Evolutionary conservation across 2,888 invertebrate genomes (phyloP), one percentile per base, ranked within the genome.

Genomic region (Drosophila multiciliata): DNA sequence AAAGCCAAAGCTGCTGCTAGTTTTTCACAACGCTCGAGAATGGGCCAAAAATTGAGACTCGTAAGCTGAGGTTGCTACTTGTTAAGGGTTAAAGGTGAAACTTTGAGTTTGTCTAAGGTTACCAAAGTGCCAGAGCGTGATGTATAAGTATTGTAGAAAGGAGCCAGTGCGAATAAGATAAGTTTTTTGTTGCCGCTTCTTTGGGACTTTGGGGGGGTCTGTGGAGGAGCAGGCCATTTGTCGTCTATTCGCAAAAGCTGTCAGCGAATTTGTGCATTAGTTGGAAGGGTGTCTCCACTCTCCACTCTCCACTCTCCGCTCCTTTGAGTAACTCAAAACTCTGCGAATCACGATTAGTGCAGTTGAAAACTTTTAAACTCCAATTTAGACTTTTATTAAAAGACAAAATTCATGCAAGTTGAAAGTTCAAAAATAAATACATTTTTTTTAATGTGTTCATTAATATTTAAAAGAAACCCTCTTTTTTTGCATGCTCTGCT

Each of bases 1-100:
- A 80, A 86, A 80, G 80, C 83, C 83, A 82, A 85, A 85, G 80
- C 80, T 69, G 54, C 42, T 73, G 60, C 70, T 79, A 63, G 69
- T 80, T 81, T 66, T 70, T 57, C 63, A 65, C 38, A 53, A 53
- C 59, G 55, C 61, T 52, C 49, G 20, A 40, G 72, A 74, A 75
- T 71, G 72, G 72, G 57, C 73, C 65, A 77, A 81, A 80, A 78
- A 81, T 77, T 72, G 82, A 69, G 79, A 82, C 69, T 76, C 60
- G 74, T 81, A 73, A 82, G 80, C 80, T 80, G 80, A 80, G 80
- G 73, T 75, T 77, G 75, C 82, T 52, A 68, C 75, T 82, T 82
- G 73, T 73, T 77, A 68, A 65, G 80, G 81, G 81, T 81, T 79
- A 80, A 69, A 77, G 79, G 80, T 82, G 75, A 79, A 82, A 78